Evolutionary conservation across 92 coral and sea anemone species (phyloP).

Genomic region (Parazoanthus swiftii): DNA sequence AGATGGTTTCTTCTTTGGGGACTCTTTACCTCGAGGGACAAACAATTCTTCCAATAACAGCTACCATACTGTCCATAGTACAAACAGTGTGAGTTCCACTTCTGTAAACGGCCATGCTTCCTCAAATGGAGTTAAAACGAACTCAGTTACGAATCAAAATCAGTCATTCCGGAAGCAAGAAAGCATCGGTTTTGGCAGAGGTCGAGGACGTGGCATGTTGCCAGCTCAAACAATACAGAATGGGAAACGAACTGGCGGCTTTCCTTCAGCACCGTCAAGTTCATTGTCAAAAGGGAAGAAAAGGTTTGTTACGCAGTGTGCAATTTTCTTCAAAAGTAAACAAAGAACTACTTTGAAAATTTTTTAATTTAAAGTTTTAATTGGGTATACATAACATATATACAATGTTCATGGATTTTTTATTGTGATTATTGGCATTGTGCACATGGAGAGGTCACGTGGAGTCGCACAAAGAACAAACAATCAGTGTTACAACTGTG

Average conservation of each 20-base stretch:
- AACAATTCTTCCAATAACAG: background rate
- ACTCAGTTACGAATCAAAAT: slow-evolving; percentile 4
- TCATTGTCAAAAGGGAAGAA: slow-evolving; percentile 32
- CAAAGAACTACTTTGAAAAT: background rate
- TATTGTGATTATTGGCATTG: background rate
- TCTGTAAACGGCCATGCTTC: background rate
- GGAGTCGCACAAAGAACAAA: background rate
- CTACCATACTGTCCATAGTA: no score
- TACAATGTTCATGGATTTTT: no score
- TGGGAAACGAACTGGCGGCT: slow-evolving; percentile 21
- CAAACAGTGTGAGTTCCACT: background rate
- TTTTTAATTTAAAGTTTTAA: no score
- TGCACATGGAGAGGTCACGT: background rate
- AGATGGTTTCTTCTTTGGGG: slow-evolving; percentile 62
- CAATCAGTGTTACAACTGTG: no score
- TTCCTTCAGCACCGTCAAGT: slow-evolving; percentile 8
- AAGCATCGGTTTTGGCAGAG: slow-evolving; percentile 5
- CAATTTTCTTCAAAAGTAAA: background rate
- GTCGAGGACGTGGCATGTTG: slow-evolving; percentile 24
- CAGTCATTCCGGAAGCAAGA: slow-evolving; percentile 21
- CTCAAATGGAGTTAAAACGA: background rate
- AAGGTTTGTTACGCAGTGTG: background rate
- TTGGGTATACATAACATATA: no score
- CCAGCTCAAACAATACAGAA: background rate
- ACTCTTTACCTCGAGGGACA: slow-evolving; percentile 18